These are phyloP conservation scores for Mythimna vitellina DNA, from an alignment of 2,888 invertebrate species.

Conservation along the genomic window DNA sequence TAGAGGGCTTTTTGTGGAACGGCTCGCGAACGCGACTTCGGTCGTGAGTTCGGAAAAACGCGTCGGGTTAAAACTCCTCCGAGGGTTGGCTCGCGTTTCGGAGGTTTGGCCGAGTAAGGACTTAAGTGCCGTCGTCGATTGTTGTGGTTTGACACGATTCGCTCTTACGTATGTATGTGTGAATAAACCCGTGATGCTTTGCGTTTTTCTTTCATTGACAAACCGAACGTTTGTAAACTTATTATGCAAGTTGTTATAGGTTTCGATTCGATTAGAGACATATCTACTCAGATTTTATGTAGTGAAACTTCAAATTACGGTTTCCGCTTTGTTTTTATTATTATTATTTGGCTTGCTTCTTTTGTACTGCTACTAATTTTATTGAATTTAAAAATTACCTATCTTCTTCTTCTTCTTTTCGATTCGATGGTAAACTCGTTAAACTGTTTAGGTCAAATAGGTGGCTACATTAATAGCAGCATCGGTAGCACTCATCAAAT, in stretches of 20 bases:
- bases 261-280: slow-evolving; percentile 15
- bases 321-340: too few relatives aligned
- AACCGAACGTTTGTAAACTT: slow-evolving; percentile 9
- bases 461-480: too few relatives aligned
- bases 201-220: slow-evolving; percentile 35
- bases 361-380: too few relatives aligned
- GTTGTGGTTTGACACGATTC: slow-evolving; percentile 55
- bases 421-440: too few relatives aligned
- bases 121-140: slow-evolving; percentile 47
- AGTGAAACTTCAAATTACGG: too few relatives aligned
- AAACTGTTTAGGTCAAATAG: too few relatives aligned
- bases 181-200: slow-evolving; percentile 34
- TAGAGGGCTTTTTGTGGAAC: slow-evolving; percentile 73
- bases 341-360: too few relatives aligned
- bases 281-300: not conserved
- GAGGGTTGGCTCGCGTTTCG: slow-evolving; percentile 59
- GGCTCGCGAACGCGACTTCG: slow-evolving; percentile 67
- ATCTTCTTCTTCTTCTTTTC: too few relatives aligned
- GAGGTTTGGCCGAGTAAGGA: slow-evolving; percentile 49
- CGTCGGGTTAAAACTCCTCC: slow-evolving; percentile 62
- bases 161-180: slow-evolving; percentile 44
- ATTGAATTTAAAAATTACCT: too few relatives aligned
- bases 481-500: too few relatives aligned
- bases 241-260: slow-evolving; percentile 5
- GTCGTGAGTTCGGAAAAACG: slow-evolving; percentile 69